Conservation (phyloP, 2,888 invertebrate species). For the Lottia gigantea region DNA sequence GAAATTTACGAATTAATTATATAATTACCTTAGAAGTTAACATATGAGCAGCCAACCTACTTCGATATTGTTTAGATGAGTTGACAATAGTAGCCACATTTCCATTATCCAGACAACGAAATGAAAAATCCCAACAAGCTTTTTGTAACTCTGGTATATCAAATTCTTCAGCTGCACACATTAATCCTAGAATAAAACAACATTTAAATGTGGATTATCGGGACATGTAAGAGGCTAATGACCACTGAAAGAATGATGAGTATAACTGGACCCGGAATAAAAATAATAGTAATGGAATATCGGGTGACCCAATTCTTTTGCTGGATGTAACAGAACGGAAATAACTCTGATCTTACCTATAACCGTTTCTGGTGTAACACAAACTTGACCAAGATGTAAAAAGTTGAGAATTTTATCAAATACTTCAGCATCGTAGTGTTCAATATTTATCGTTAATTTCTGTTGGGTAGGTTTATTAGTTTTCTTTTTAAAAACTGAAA, state of each 20-base stretch:
- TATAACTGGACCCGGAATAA: no score
- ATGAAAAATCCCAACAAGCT: conserved; percentile 18
- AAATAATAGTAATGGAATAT: no score
- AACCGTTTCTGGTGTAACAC: conserved; percentile 14
- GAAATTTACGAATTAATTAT: no score
- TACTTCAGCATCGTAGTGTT: conserved; percentile 9
- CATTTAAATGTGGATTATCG: no score
- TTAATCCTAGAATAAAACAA: conserved; percentile 9
- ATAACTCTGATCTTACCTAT: conserved; percentile 10
- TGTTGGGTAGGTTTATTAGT: neutral
- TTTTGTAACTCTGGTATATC: conserved; percentile 12
- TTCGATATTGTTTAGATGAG: conserved; percentile 5
- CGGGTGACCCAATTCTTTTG: no score
- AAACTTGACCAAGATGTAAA: conserved; percentile 17
- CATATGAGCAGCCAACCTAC: neutral
- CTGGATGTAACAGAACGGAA: no score
- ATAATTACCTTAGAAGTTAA: neutral
- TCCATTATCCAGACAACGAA: conserved; percentile 9
- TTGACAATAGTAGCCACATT: neutral
- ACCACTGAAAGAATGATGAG: no score
- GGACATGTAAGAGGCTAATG: no score
- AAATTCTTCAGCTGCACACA: conserved; percentile 16
- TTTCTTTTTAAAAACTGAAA: neutral
- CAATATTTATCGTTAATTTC: neutral
- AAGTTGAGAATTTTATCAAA: conserved; percentile 9